Conservation (phyloP, 1,140 invertebrate genomes). For the Palaemon carinicauda region DNA sequence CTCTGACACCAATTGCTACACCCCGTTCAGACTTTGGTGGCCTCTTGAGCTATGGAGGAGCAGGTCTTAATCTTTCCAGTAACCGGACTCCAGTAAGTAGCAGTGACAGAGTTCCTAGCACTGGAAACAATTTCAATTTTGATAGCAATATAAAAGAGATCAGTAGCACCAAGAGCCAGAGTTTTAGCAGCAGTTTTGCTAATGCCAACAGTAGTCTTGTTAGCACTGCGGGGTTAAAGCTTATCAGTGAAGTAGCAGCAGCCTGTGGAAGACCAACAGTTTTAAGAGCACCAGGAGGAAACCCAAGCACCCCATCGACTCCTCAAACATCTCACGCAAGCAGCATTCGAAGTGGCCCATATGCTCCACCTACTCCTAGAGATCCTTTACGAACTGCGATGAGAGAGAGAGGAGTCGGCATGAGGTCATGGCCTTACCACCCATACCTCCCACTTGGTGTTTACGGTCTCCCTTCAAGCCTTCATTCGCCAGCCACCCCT, state of each 20-base stretch:
- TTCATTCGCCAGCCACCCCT: conserved; percentile 8
- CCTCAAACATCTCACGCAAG: too few relatives aligned
- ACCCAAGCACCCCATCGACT: background rate
- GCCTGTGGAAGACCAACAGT: conserved; percentile 43
- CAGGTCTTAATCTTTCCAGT: background rate
- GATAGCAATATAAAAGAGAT: background rate
- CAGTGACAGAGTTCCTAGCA: too few relatives aligned
- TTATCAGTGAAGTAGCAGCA: conserved; percentile 43
- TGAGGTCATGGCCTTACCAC: conserved; percentile 35
- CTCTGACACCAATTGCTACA: background rate
- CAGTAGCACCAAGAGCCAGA: background rate
- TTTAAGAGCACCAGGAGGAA: conserved; percentile 15
- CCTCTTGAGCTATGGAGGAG: conserved; percentile 17
- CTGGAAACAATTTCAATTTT: background rate
- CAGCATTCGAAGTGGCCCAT: background rate
- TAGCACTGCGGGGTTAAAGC: conserved; percentile 35
- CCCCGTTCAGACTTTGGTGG: conserved; percentile 10
- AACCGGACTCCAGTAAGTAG: too few relatives aligned
- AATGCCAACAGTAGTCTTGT: conserved; percentile 18
- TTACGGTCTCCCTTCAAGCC: conserved; percentile 24
- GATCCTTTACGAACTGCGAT: conserved; percentile 26
- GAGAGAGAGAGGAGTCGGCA: conserved; percentile 24
- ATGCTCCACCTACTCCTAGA: conserved; percentile 33
- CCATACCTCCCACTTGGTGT: conserved; percentile 41
- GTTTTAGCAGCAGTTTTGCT: background rate